Conservation (phyloP, 2,888 invertebrate genomes). For the Strigamia transsilvanica region DNA sequence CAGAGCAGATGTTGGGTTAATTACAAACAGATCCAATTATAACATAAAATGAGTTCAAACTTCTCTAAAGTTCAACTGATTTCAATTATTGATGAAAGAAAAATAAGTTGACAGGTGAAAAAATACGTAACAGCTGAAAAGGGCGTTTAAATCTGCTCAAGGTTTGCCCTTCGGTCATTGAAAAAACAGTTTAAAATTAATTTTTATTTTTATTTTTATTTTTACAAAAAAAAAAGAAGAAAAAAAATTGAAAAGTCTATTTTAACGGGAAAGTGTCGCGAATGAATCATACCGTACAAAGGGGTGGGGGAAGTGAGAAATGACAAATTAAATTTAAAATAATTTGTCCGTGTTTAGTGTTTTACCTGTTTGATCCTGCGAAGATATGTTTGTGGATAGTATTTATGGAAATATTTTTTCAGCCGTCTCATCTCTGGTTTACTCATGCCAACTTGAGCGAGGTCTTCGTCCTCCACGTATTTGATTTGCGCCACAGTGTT, state of each 20-base stretch:
- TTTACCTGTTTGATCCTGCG: conserved; percentile 84
- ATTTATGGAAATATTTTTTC: conserved; percentile 91
- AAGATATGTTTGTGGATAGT: conserved; percentile 91
- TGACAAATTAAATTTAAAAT: not conserved
- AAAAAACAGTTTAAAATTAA: not conserved
- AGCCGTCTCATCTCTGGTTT: conserved; percentile 94
- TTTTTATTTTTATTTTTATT: not conserved
- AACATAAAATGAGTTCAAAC: not conserved
- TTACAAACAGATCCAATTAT: not conserved
- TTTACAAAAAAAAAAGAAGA: not conserved
- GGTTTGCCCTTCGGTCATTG: conserved; percentile 12
- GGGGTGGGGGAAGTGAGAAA: too few species aligned
- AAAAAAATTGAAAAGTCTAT: not conserved
- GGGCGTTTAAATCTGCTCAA: conserved; percentile 2
- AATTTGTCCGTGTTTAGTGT: not conserved
- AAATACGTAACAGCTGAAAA: conserved; percentile 34
- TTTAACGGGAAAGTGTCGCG: not conserved
- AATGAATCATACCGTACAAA: not conserved
- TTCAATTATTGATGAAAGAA: conserved; percentile 4
- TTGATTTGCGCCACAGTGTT: conserved; percentile 77
- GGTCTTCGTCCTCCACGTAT: conserved; percentile 92
- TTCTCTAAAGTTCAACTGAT: not conserved
- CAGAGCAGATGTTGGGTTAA: not conserved
- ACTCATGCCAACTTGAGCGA: conserved; percentile 89
- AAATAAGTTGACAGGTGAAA: conserved; percentile 15